Conservation (phyloP, 1,140 invertebrate species). For the Agrypnia vestita region DNA sequence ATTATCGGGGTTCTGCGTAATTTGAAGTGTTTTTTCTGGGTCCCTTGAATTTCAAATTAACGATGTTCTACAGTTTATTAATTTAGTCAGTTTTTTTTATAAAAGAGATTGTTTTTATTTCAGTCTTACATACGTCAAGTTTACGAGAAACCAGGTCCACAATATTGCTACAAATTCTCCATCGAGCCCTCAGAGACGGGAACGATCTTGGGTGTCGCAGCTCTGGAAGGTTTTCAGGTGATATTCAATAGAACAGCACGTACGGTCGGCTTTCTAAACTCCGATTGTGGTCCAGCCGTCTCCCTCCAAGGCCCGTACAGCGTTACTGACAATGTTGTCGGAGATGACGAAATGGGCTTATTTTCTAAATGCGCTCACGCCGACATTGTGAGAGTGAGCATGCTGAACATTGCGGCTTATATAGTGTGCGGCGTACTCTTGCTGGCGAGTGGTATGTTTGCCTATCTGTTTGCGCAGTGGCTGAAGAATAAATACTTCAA, state of each 20-base stretch:
- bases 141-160: constrained; percentile 38
- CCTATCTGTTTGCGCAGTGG: constrained; percentile 57
- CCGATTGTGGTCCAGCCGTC: constrained; percentile 56
- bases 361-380: constrained; percentile 45
- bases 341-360: constrained; percentile 32
- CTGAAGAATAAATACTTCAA: constrained; percentile 60
- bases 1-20: too few relatives aligned
- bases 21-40: too few relatives aligned
- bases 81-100: too few relatives aligned
- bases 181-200: constrained; percentile 53
- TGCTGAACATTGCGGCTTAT: constrained; percentile 56
- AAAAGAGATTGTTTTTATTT: background rate
- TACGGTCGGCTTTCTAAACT: constrained; percentile 56
- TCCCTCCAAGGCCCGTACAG: constrained; percentile 42
- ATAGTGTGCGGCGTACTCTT: constrained; percentile 55
- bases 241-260: constrained; percentile 57
- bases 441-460: constrained; percentile 57
- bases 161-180: constrained; percentile 59
- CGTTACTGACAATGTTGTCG: background rate
- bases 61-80: too few relatives aligned
- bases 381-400: constrained; percentile 29
- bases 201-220: constrained; percentile 55
- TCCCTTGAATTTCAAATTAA: too few relatives aligned
- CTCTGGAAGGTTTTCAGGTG: constrained; percentile 59
- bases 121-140: constrained; percentile 59